Base-by-base conservation (phyloP, 2,888 invertebrate species). In the Amphipyra berbera region DNA sequence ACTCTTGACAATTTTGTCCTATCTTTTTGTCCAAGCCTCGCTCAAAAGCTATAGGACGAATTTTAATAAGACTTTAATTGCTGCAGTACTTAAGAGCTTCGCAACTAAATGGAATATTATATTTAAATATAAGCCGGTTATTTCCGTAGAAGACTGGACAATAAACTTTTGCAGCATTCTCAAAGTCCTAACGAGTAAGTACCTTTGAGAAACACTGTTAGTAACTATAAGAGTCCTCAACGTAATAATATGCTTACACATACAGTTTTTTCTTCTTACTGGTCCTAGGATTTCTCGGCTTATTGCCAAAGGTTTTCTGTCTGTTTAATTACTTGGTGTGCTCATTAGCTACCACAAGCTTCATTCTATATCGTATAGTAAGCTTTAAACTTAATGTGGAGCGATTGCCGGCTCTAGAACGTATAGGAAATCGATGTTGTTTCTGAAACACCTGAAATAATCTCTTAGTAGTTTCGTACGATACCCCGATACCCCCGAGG, bases 31-130 rank as follows among this genome's bases (percentile, higher is more conserved):
- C 41, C 38, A 60, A 33, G 46, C 37, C 21, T 50, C 75, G 49
- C 68, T 58, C 40, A 58, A 57, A 64, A 73, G 74, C 68, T 62
- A 62, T 59, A 61, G 59, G 67, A 62, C 54, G 60, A 62, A 73
- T 73, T 77, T 77, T 63, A 74, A 77, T 77, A 74, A 59, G 56
- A 73, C 61, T 68, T 63, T 64, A 73, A 74, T 74, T 74, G 69
- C 69, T 54, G 63, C 68, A 63, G 61, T 54, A 64, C 74, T 74
- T 63, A 61, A 73, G 48, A 73, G 61, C 68, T 78, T 68, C 61
- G 41, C 42, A 67, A 68, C 61, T 68, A 64, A 73, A 78, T 57
- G 77, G 59, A 61, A 66, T 61, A 61, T 74, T 41, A 64, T 61
- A 74, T 73, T 77, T 61, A 61, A 74, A 64, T 74, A 57, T 54